A percentile compares a stretch with the other conserved stretches of the same genome.
phyloP scores from a whole-genome alignment of 2,113 vertebrate genomes.

The Tringa solitaria region DNA sequence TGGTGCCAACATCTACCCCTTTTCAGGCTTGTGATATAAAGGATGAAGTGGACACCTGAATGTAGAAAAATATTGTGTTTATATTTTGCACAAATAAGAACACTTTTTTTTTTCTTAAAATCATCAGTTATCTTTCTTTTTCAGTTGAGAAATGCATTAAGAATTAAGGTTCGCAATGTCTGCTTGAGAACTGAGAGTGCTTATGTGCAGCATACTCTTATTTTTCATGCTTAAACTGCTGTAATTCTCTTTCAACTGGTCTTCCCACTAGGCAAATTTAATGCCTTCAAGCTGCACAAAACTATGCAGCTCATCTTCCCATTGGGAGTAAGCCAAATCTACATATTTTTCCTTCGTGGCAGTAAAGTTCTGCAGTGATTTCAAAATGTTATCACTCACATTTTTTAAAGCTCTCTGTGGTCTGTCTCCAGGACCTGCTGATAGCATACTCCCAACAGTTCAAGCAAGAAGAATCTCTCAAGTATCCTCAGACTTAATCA shows the following conservation, averaged over 20 bases:
- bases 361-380: conserved; percentile 60
- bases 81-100: neutral
- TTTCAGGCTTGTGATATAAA: neutral
- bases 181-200: conserved; percentile 22
- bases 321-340: conserved; percentile 70
- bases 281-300: conserved; percentile 63
- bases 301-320: conserved; percentile 64
- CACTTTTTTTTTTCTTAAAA: neutral
- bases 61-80: neutral
- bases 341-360: conserved; percentile 67
- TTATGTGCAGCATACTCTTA: conserved; percentile 51
- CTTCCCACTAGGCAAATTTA: conserved; percentile 75
- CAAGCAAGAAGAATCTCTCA: neutral
- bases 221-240: conserved; percentile 63
- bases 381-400: conserved; percentile 66
- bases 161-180: conserved; percentile 41
- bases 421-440: conserved; percentile 32
- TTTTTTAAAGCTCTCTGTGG: conserved; percentile 50
- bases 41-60: neutral
- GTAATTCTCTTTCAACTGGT: conserved; percentile 76
- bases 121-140: neutral
- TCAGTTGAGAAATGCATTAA: conserved; percentile 1
- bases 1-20: neutral
- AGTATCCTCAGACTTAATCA: conserved; percentile 35
- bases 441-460: neutral